phyloP scores from a whole-genome alignment of 23 tunicate species.

The Clavelina lepadiformis region DNA sequence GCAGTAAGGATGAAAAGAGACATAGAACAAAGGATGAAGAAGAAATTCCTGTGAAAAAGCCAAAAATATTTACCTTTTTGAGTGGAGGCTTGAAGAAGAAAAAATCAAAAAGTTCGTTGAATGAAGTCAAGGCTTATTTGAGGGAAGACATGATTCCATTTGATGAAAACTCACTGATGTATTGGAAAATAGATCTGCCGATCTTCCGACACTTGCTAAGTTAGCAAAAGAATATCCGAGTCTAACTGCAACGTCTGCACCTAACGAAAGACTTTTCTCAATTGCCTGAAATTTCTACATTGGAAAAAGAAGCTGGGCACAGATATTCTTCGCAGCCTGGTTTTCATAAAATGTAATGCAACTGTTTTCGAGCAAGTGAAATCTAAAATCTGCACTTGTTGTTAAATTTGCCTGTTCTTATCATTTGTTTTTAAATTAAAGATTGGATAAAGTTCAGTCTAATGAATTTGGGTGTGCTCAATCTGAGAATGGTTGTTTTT shows the following conservation, averaged over 20 bases:
- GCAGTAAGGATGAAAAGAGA: background rate
- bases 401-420: background rate
- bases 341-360: too few relatives aligned
- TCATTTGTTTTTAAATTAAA: background rate
- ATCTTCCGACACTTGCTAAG: conserved; percentile 21
- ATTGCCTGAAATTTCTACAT: background rate
- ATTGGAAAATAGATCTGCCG: conserved; percentile 20
- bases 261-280: conserved; percentile 11
- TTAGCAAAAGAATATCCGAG: conserved; percentile 23
- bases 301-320: conserved; percentile 4
- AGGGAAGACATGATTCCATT: conserved; percentile 13
- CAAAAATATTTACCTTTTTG: conserved; percentile 11
- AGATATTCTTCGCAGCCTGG: conserved; percentile 7
- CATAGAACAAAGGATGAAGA: conserved; percentile 3
- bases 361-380: too few relatives aligned
- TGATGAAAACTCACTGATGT: conserved; percentile 19
- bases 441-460: too few relatives aligned
- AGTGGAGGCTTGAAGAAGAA: background rate
- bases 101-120: background rate
- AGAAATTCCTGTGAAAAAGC: conserved; percentile 6
- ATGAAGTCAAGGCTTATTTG: conserved; percentile 6
- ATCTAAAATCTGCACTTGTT: background rate
- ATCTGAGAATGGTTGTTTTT: too few relatives aligned
- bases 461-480: too few relatives aligned
- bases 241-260: conserved; percentile 4